Evolutionary conservation across 2,797 vertebrate genomes (phyloP).

Genomic region (Alfaro cultratus): DNA sequence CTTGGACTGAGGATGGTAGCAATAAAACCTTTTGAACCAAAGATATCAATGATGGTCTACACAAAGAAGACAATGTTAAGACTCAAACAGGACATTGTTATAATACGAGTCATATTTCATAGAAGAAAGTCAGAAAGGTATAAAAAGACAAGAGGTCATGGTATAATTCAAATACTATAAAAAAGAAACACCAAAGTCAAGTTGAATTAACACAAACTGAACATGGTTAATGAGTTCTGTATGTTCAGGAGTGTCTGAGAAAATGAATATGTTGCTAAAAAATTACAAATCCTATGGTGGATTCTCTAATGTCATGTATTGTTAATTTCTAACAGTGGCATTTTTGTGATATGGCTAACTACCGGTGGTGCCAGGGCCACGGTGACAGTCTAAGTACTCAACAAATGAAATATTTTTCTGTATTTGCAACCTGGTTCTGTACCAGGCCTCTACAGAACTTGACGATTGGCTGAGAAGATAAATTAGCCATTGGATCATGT

Average conservation of each 20-base stretch:
- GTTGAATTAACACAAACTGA: background rate
- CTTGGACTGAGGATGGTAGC: constrained; percentile 57
- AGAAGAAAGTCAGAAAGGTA: background rate
- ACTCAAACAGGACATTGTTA: background rate
- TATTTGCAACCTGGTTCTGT: background rate
- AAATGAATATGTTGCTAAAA: background rate
- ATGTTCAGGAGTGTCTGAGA: background rate
- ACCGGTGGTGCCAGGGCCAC: background rate
- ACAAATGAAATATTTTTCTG: background rate
- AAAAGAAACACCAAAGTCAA: background rate
- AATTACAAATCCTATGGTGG: background rate
- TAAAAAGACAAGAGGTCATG: background rate
- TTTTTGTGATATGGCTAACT: background rate
- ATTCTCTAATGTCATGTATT: background rate
- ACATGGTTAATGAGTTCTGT: background rate
- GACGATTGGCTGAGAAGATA: background rate
- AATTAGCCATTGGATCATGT: background rate
- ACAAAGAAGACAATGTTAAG: constrained; percentile 32
- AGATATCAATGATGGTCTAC: constrained; percentile 29
- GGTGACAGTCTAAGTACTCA: background rate
- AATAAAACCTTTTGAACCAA: constrained; percentile 44
- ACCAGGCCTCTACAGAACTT: background rate
- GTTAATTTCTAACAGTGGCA: background rate
- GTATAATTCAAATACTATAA: background rate
- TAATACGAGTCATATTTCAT: background rate